phyloP scores from a whole-genome alignment of 2,797 vertebrate genomes.

The Sebastes kiyomatsui region DNA sequence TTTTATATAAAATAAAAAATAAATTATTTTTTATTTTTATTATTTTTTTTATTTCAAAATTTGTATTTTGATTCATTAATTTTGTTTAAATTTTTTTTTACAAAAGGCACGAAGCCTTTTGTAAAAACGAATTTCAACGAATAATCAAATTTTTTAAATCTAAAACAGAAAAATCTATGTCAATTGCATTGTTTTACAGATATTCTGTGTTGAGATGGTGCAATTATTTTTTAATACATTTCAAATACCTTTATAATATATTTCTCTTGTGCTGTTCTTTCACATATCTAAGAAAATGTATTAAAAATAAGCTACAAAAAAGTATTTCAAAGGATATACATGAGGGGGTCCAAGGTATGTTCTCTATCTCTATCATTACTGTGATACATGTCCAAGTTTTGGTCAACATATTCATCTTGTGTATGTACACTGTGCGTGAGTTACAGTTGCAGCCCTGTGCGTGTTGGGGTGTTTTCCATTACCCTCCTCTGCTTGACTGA shows the following conservation, averaged over 20 bases:
- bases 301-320: accelerated
- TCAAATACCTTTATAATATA: not conserved
- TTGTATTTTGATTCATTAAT: accelerated
- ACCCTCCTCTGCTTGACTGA: constrained; percentile 3
- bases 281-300: accelerated
- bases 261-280: not conserved
- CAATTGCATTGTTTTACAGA: accelerated
- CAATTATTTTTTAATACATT: not conserved
- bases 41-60: accelerated
- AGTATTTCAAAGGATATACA: accelerated
- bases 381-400: not conserved
- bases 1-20: too few species aligned
- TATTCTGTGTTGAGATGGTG: not conserved
- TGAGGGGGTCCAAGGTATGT: accelerated
- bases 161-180: accelerated
- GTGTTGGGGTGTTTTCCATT: not conserved
- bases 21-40: too few species aligned
- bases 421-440: not conserved
- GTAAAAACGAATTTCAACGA: too few species aligned
- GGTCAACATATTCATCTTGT: not conserved
- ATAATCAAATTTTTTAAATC: not conserved
- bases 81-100: too few species aligned
- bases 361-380: not conserved
- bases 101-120: too few species aligned
- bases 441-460: not conserved